Base-by-base conservation (phyloP, 2,113 vertebrate species). In the Syngnathus scovelli region DNA sequence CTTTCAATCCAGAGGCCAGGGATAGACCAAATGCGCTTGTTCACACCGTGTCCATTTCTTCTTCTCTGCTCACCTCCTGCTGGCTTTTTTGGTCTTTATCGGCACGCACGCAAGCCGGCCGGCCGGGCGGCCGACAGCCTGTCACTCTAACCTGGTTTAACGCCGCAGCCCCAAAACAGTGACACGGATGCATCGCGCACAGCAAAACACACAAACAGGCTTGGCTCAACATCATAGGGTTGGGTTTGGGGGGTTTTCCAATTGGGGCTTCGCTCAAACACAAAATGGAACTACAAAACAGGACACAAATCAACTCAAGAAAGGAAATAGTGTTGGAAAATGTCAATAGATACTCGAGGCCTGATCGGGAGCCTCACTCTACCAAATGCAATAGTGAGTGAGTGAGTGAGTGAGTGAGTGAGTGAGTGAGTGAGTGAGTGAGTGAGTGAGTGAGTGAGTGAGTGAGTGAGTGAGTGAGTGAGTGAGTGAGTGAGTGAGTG, bases 121-220 rank as follows among this genome's bases (percentile, higher is more conserved):
- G 3, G 72, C 36, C 78, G 27, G 3, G 72, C 36, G 76, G 27
- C 27, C 39, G 39, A 39, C 39, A 39, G 27, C 68, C 27, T 33
- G 27, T 33, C 27, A 2, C 27, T 33, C 27, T 33, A 3, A 33
- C 27, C 27, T 33, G 27, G 2, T 74, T 68, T 79, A 78, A 80
- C 82, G 74, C 75, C 46, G 61, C 49, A 48, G 74, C 69, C 58
- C 4, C 65, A 5, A 56, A 66, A 63, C 72, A 9, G 44, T 71
- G 76, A 76, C 82, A 81, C 60, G 68, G 58, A 58, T 60, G 70
- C 79, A 78, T 74, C 61, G 51, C 59, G 66, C 75, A 69, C 75
- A 58, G 70, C 73, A 75, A 80, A 74, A 80, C 62, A 44, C 63
- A 69, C 66, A 66, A 71, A 54, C 16, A 19, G 69, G 64, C 55